phyloP scores from a whole-genome alignment of 2,113 vertebrate genomes.

The Beaufortia kweichowensis region DNA sequence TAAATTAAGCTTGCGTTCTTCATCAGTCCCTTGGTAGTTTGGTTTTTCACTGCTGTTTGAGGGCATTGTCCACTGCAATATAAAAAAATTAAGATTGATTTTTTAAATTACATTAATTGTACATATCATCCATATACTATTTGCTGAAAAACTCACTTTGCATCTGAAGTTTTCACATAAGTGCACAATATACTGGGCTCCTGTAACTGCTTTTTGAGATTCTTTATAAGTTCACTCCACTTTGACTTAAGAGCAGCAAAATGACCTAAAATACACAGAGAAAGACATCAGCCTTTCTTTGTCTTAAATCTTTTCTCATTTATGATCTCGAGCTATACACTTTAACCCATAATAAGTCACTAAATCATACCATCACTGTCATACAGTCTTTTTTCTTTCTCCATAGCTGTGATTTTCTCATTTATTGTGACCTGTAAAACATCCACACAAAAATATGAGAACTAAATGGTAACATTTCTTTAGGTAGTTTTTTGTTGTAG shows the following conservation, averaged over 20 bases:
- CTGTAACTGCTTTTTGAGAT: not conserved
- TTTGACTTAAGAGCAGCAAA: conserved; percentile 28
- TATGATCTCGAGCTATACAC: too few species aligned
- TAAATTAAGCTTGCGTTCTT: not conserved
- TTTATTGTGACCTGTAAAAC: not conserved
- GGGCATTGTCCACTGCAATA: conserved; percentile 2
- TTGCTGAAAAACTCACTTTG: conserved; percentile 59
- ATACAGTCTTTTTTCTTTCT: conserved; percentile 12
- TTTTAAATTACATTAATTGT: not conserved
- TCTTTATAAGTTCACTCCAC: conserved; percentile 34
- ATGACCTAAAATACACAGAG: conserved; percentile 38
- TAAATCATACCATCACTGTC: conserved; percentile 12
- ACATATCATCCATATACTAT: too few species aligned
- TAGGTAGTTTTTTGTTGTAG: too few species aligned
- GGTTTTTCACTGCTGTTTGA: not conserved
- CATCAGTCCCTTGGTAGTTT: not conserved
- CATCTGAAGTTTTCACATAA: not conserved
- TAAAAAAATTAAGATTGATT: conserved; percentile 2
- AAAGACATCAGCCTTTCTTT: not conserved
- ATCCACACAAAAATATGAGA: not conserved
- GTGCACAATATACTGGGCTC: conserved; percentile 40
- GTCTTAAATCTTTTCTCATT: too few species aligned
- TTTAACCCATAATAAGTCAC: too few species aligned
- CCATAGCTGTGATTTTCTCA: not conserved
- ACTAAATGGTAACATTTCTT: not conserved